phyloP scores from a whole-genome alignment of 1,140 invertebrate species.

The Druon quercuslanigerum region DNA sequence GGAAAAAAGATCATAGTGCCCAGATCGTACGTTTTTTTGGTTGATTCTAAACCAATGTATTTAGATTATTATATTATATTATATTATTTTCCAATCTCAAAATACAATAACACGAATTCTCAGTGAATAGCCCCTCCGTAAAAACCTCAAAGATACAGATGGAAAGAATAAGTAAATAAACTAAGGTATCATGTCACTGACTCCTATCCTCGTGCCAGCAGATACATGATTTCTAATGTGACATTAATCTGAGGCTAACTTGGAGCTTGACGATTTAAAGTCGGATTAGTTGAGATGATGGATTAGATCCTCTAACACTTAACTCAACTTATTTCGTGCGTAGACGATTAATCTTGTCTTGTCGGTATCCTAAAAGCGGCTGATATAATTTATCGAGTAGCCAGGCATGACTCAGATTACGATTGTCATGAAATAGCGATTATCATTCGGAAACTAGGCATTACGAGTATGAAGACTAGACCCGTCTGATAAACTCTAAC shows the following conservation, averaged over 20 bases:
- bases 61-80: too few species aligned
- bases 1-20: too few species aligned
- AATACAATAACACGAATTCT: too few species aligned
- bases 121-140: too few species aligned
- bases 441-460: background rate
- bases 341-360: background rate
- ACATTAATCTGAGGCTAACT: background rate
- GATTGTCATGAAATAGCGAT: background rate
- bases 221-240: background rate
- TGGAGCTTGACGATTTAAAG: background rate
- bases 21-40: too few species aligned
- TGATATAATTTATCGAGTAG: conserved; percentile 7
- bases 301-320: background rate
- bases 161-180: too few species aligned
- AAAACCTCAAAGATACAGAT: too few species aligned
- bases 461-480: conserved; percentile 9
- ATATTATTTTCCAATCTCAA: too few species aligned
- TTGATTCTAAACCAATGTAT: too few species aligned
- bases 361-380: background rate
- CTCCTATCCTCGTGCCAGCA: background rate
- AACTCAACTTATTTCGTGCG: background rate
- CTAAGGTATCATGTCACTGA: too few species aligned
- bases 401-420: background rate
- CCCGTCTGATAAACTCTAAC: conserved; percentile 3
- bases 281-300: conserved; percentile 6